Percentiles rank a stretch among this genome's conserved stretches.
These are phyloP conservation scores for Rhynchophorus ferrugineus DNA, from an alignment of 1,140 invertebrate species.

Conservation along the genomic window DNA sequence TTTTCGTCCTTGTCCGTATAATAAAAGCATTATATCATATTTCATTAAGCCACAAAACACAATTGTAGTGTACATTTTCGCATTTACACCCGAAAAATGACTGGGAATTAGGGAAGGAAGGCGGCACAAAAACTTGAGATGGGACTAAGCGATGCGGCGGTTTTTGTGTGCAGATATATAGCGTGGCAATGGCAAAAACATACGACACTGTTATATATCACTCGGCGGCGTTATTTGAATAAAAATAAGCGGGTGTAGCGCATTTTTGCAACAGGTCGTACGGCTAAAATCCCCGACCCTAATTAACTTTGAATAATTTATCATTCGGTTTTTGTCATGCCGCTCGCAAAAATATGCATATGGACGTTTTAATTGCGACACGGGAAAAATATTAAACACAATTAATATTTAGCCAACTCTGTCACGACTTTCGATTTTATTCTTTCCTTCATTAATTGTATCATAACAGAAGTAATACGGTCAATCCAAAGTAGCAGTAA, in stretches of 20 bases:
- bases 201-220: slow-evolving; percentile 12
- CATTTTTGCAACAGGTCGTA: slow-evolving; percentile 15
- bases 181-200: slow-evolving; percentile 10
- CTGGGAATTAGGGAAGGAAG: slow-evolving; percentile 6
- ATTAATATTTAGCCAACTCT: too few species aligned
- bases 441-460: too few species aligned
- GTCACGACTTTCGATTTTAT: too few species aligned
- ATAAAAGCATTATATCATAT: slow-evolving; percentile 8
- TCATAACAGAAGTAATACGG: too few species aligned
- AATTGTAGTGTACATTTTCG: slow-evolving; percentile 14
- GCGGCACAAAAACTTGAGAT: slow-evolving; percentile 8
- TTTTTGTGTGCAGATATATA: slow-evolving; percentile 10
- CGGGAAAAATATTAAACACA: neutral
- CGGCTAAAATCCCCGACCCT: slow-evolving; percentile 6
- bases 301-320: slow-evolving; percentile 18
- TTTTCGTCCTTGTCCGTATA: neutral
- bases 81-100: slow-evolving; percentile 14
- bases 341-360: slow-evolving; percentile 6
- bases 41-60: slow-evolving; percentile 14
- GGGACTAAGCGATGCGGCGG: slow-evolving; percentile 3
- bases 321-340: slow-evolving; percentile 3
- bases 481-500: too few species aligned
- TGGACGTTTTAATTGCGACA: neutral
- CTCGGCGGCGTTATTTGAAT: slow-evolving; percentile 4
- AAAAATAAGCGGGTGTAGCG: slow-evolving; percentile 10